Percentiles rank a stretch among this genome's conserved stretches.
Conservation (phyloP, 2,888 invertebrate genomes). For the Galerucella nymphaeae region DNA sequence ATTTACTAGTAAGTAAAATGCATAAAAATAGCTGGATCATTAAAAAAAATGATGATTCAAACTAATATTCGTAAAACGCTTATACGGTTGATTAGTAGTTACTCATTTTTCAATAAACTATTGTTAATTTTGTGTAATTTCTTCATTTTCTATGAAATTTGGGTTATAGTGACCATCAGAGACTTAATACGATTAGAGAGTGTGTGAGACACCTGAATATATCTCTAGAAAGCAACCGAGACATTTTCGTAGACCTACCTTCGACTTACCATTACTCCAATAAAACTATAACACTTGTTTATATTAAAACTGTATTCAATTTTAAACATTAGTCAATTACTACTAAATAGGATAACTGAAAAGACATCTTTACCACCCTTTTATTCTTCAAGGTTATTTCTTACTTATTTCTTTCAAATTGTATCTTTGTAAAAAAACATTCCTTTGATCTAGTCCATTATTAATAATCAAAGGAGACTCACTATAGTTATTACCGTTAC, state of each 20-base stretch:
- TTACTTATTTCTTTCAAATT: too few species aligned
- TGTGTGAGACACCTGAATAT: conserved; percentile 56
- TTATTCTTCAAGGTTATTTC: too few species aligned
- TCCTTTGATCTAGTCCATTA: too few species aligned
- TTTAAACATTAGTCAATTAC: background rate
- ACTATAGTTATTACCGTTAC: too few species aligned
- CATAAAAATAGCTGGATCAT: background rate
- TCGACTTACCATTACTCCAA: conserved; percentile 17
- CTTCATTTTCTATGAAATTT: conserved; percentile 27
- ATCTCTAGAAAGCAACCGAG: conserved; percentile 38
- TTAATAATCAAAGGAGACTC: too few species aligned
- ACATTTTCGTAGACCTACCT: conserved; percentile 37
- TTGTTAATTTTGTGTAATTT: conserved; percentile 13
- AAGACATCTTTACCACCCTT: too few species aligned
- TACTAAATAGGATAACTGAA: too few species aligned
- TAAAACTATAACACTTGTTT: background rate
- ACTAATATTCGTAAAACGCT: background rate
- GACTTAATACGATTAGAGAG: conserved; percentile 51
- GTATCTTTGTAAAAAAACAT: too few species aligned
- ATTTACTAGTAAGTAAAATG: background rate
- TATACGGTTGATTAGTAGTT: background rate
- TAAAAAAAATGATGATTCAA: conserved; percentile 4
- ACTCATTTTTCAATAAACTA: background rate
- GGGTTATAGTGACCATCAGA: conserved; percentile 33
- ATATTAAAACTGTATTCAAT: background rate